These are phyloP conservation scores for Netelia virgata DNA, from an alignment of 2,888 invertebrate genomes.

Conservation along the genomic window DNA sequence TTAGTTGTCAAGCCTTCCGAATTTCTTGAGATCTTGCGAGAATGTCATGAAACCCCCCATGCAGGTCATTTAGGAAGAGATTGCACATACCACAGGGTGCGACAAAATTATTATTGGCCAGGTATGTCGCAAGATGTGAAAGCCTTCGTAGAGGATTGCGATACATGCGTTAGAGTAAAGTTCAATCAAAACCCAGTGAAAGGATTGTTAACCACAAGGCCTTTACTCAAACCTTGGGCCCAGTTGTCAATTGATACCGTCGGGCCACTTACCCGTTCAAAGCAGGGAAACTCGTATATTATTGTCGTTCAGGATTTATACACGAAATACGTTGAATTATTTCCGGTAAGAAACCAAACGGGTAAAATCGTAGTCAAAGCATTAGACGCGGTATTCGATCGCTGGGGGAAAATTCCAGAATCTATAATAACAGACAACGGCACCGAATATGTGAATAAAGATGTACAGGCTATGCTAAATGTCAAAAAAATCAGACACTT, in stretches of 20 bases:
- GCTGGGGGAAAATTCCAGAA: slow-evolving; percentile 50
- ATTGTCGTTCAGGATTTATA: slow-evolving; percentile 56
- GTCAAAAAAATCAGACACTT: not conserved
- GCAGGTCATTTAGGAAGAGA: slow-evolving; percentile 58
- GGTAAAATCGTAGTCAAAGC: slow-evolving; percentile 37
- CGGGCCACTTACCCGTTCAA: slow-evolving; percentile 45
- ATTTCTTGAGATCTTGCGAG: not conserved
- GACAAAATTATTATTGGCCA: slow-evolving; percentile 49
- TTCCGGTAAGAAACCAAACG: slow-evolving; percentile 32
- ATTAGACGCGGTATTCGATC: slow-evolving; percentile 40
- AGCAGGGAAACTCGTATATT: slow-evolving; percentile 41
- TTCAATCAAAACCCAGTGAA: slow-evolving; percentile 50
- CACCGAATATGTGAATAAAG: slow-evolving; percentile 55
- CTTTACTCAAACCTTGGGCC: slow-evolving; percentile 50
- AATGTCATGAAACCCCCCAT: slow-evolving; percentile 22
- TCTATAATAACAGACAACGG: slow-evolving; percentile 52
- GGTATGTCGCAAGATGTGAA: slow-evolving; percentile 50
- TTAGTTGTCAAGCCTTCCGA: slow-evolving; percentile 25
- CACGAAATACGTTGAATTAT: slow-evolving; percentile 59
- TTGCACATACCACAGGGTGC: slow-evolving; percentile 47
- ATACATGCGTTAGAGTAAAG: slow-evolving; percentile 46
- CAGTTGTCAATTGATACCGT: slow-evolving; percentile 54
- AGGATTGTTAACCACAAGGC: slow-evolving; percentile 33
- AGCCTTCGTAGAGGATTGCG: slow-evolving; percentile 54
- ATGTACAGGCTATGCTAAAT: slow-evolving; percentile 45